Evolutionary conservation across 2,113 vertebrate species (phyloP).

Genomic region (Tympanuchus pallidicinctus): DNA sequence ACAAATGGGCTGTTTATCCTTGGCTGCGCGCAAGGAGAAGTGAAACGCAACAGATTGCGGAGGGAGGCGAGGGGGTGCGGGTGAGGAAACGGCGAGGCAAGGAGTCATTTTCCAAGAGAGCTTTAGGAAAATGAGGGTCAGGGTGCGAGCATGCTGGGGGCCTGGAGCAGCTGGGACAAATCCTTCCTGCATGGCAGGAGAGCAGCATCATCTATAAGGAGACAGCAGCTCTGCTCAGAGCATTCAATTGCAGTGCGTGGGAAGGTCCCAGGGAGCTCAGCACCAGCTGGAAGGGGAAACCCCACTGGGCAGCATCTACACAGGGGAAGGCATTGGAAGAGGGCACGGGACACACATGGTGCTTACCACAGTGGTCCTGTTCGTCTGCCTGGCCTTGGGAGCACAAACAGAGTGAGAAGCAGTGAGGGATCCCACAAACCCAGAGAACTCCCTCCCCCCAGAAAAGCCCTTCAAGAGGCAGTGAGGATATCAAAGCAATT

Average conservation of each 20-base stretch:
- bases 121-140: not conserved
- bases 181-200: accelerated
- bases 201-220: not conserved
- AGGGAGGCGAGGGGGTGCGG: not conserved
- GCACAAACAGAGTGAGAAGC: conserved; percentile 50
- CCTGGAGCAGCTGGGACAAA: not conserved
- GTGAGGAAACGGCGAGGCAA: not conserved
- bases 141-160: not conserved
- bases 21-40: conserved; percentile 20
- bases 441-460: not conserved
- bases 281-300: not conserved
- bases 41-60: not conserved
- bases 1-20: conserved; percentile 64
- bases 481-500: accelerated
- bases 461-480: not conserved
- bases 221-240: not conserved
- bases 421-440: not conserved
- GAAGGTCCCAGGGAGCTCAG: not conserved
- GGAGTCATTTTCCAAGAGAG: not conserved
- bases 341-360: not conserved
- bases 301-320: not conserved
- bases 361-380: conserved; percentile 74
- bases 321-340: not conserved
- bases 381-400: conserved; percentile 69
- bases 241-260: not conserved